phyloP scores from a whole-genome alignment of 2,113 vertebrate species.

The Pelvicachromis taeniatus region DNA sequence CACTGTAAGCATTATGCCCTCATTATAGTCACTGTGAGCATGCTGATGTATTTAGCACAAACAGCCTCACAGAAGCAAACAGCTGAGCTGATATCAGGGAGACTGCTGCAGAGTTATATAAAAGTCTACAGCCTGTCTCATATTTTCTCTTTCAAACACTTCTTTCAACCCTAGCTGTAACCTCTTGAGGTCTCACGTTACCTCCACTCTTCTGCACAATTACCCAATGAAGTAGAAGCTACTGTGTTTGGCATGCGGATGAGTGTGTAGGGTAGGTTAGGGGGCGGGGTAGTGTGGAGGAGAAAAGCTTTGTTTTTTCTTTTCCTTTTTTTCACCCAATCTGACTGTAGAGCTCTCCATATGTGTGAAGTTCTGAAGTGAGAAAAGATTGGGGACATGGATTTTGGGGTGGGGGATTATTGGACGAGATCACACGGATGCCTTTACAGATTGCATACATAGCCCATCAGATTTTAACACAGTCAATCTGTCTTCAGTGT shows the following conservation, averaged over 20 bases:
- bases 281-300: background rate
- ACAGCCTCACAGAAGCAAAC: background rate
- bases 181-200: constrained; percentile 38
- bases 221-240: constrained; percentile 46
- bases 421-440: constrained; percentile 19
- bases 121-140: constrained; percentile 30
- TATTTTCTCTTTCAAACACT: constrained; percentile 11
- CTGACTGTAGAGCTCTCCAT: background rate
- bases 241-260: constrained; percentile 27
- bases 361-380: background rate
- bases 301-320: background rate
- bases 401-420: constrained; percentile 7
- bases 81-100: background rate
- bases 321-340: background rate
- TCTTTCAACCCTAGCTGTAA: constrained; percentile 22
- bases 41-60: background rate
- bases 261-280: background rate
- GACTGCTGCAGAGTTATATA: constrained; percentile 27
- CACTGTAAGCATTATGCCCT: background rate
- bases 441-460: constrained; percentile 9
- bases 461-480: constrained; percentile 2
- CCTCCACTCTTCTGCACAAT: constrained; percentile 52
- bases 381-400: constrained; percentile 24
- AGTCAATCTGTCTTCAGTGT: background rate
- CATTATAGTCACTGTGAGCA: background rate